Conservation (phyloP, 1,140 invertebrate species). For the Tachypleus tridentatus region DNA sequence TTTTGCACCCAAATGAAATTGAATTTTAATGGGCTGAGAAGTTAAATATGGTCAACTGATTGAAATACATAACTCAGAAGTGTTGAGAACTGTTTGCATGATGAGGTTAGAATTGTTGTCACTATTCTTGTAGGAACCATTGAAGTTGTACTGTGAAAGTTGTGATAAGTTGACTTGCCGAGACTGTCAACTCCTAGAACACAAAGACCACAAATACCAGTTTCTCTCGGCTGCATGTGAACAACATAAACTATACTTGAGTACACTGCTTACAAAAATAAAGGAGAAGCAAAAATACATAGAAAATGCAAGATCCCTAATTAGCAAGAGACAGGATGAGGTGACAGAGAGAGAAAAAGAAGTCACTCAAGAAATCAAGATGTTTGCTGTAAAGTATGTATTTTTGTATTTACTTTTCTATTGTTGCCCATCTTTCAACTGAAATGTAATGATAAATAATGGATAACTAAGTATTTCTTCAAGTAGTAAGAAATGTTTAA, state of each 20-base stretch:
- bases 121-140: conserved; percentile 46
- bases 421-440: no score
- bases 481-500: no score
- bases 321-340: conserved; percentile 63
- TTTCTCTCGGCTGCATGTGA: conserved; percentile 78
- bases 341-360: conserved; percentile 69
- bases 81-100: no score
- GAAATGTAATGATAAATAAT: no score
- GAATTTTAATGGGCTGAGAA: no score
- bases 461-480: no score
- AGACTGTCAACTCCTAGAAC: conserved; percentile 77
- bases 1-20: no score
- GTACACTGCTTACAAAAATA: conserved; percentile 61
- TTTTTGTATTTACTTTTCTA: background rate
- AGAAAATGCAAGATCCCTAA: conserved; percentile 71
- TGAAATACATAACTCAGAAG: no score
- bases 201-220: conserved; percentile 84
- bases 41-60: no score
- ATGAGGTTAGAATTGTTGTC: no score
- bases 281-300: conserved; percentile 69
- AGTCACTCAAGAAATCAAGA: conserved; percentile 69
- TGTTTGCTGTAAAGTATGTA: conserved; percentile 66
- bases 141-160: conserved; percentile 78
- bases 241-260: conserved; percentile 55
- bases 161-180: conserved; percentile 81